phyloP scores from a whole-genome alignment of 2,113 vertebrate species.

The Neopipo cinnamomea region DNA sequence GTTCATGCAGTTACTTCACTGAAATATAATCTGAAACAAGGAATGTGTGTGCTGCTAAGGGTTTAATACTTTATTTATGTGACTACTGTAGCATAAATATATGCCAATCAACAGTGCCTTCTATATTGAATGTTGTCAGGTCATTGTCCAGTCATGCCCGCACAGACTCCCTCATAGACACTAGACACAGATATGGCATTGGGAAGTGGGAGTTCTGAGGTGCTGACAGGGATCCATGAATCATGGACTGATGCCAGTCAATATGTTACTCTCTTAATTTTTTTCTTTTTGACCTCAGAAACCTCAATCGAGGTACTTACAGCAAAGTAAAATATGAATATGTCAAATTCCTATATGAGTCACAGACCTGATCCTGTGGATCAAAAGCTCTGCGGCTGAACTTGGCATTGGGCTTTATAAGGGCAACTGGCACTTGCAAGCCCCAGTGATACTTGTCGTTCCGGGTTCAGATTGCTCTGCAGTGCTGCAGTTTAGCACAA shows the following conservation, averaged over 20 bases:
- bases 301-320: background rate
- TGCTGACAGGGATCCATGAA: background rate
- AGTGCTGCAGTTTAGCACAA: background rate
- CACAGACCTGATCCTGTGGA: background rate
- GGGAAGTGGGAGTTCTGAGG: background rate
- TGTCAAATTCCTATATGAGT: background rate
- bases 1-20: background rate
- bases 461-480: background rate
- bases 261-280: background rate
- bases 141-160: background rate
- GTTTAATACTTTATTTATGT: background rate
- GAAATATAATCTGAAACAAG: background rate
- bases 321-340: background rate
- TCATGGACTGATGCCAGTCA: background rate
- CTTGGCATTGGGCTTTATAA: background rate
- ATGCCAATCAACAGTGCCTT: background rate
- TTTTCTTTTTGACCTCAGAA: background rate
- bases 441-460: background rate
- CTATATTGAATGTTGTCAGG: background rate
- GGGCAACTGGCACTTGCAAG: background rate
- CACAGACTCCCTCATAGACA: background rate
- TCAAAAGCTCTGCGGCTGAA: background rate
- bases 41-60: background rate
- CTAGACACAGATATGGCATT: background rate
- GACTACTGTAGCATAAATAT: background rate